A percentile compares a stretch with the other conserved stretches of the same genome.
phyloP scores from a whole-genome alignment of 2,113 vertebrate genomes.

The Neotragus pygmaeus region DNA sequence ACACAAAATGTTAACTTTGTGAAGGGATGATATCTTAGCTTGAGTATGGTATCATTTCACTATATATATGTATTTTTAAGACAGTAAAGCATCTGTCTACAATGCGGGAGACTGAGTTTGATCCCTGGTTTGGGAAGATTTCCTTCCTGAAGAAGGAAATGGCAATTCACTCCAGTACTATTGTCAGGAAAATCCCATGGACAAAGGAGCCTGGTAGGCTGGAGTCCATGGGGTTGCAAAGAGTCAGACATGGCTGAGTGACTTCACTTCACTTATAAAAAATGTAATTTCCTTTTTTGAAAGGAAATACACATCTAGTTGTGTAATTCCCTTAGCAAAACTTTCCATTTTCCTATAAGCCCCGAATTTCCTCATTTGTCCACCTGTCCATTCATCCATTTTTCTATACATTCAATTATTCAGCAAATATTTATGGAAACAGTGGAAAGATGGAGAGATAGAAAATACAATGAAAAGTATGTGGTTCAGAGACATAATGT shows the following conservation, averaged over 20 bases:
- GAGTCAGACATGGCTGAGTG: accelerated
- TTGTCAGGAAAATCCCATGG: no score
- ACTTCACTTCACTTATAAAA: neutral
- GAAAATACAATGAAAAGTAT: neutral
- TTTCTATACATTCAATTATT: neutral
- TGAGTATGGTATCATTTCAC: neutral
- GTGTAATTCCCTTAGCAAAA: neutral
- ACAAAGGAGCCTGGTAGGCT: no score
- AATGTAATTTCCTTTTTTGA: neutral
- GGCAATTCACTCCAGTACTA: no score
- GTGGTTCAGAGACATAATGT: neutral
- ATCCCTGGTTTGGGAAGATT: no score
- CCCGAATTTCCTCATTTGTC: neutral
- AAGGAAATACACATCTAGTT: neutral
- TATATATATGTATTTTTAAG: neutral
- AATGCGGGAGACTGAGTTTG: no score
- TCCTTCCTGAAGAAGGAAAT: no score
- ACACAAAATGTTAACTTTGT: neutral
- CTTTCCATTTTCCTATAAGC: neutral
- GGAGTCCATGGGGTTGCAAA: no score
- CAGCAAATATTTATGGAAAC: neutral
- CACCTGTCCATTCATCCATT: neutral
- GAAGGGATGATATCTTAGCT: neutral
- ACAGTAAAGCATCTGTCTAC: no score
- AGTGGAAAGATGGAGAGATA: neutral